Evolutionary conservation across 2,797 vertebrate genomes (phyloP).

Genomic region (Pangasius sanitwongsei): DNA sequence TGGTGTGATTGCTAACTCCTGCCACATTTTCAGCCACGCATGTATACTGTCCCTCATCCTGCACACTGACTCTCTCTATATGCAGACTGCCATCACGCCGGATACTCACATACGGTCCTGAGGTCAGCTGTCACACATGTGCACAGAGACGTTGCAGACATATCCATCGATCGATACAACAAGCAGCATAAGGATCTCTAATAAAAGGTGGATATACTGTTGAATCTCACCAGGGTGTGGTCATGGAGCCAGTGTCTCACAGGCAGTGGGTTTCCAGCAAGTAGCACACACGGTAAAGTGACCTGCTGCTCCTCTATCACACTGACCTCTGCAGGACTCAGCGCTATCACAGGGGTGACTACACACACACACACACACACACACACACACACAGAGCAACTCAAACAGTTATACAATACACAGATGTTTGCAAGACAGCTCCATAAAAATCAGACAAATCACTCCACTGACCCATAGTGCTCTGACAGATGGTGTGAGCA

Average conservation of each 20-base stretch:
- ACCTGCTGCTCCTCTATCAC: constrained; percentile 91
- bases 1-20: constrained; percentile 87
- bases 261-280: constrained; percentile 94
- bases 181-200: too few relatives aligned
- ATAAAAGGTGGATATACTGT: not conserved
- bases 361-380: constrained; percentile 50
- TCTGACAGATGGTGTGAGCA: not conserved
- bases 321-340: constrained; percentile 82
- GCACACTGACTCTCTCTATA: constrained; percentile 85
- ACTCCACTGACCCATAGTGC: not conserved
- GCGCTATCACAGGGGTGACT: constrained; percentile 88
- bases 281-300: constrained; percentile 87
- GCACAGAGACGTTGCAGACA: not conserved
- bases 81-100: constrained; percentile 92
- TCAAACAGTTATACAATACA: not conserved
- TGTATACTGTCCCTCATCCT: constrained; percentile 87
- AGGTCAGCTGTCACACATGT: constrained; percentile 76
- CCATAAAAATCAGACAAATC: not conserved
- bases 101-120: constrained; percentile 84
- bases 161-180: not conserved
- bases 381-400: constrained; percentile 41
- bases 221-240: constrained; percentile 81
- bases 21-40: constrained; percentile 88
- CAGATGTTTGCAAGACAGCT: constrained; percentile 9
- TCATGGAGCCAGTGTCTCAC: constrained; percentile 92